Conservation (phyloP, 2,113 vertebrate species). For the Notarius lentiginosus region DNA sequence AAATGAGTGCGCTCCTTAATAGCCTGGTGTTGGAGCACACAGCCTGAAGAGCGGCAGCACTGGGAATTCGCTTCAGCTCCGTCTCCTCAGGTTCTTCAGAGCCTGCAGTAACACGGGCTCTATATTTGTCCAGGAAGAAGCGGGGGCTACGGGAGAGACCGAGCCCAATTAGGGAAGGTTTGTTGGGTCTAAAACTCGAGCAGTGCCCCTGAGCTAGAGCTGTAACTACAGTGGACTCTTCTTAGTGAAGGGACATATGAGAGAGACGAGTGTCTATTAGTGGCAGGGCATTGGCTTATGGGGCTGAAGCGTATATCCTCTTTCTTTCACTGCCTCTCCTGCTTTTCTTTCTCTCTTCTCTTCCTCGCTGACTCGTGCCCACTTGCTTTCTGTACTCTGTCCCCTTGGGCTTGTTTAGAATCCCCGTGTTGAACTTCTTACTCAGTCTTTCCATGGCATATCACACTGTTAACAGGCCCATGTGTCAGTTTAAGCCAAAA, state of each 20-base stretch:
- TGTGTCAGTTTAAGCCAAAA: conserved; percentile 20
- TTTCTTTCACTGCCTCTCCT: conserved; percentile 4
- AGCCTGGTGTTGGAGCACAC: conserved; percentile 9
- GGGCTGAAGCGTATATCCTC: background rate
- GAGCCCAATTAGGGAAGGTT: conserved; percentile 51
- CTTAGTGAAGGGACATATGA: conserved; percentile 37
- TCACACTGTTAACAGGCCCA: conserved; percentile 29
- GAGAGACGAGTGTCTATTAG: conserved; percentile 34
- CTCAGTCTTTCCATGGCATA: conserved; percentile 30
- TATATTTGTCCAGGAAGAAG: conserved; percentile 37
- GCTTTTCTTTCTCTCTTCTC: background rate
- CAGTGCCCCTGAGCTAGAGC: conserved; percentile 46
- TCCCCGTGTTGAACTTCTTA: conserved; percentile 18
- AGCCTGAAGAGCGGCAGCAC: conserved; percentile 29
- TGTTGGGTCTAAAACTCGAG: conserved; percentile 39
- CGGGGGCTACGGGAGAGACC: conserved; percentile 7
- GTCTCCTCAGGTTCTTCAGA: conserved; percentile 6
- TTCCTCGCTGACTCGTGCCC: background rate
- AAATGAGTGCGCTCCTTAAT: conserved; percentile 24
- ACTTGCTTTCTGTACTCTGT: conserved; percentile 4
- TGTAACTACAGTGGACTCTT: conserved; percentile 33
- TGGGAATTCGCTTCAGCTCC: conserved; percentile 34
- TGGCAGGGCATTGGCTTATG: background rate
- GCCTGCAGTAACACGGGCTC: background rate
- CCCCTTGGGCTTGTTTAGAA: conserved; percentile 39